Base-by-base conservation (phyloP, 2,113 vertebrate genomes). In the Diadophis punctatus region DNA sequence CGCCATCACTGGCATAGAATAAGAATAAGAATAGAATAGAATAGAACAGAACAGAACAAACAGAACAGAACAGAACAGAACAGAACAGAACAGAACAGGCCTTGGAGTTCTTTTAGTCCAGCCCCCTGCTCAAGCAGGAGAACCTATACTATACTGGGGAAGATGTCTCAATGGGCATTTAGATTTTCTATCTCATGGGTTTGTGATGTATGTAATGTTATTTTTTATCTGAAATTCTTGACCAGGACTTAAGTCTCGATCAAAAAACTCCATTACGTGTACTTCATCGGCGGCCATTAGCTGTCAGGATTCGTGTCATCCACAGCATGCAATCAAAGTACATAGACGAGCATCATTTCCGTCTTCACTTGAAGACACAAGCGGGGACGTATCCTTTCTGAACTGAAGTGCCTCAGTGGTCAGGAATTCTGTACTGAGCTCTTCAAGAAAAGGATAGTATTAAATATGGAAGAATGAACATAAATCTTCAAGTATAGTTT, bases 211-310 rank as follows among this genome's bases (percentile, higher is more conserved):
- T 80, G 34, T 80, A 48, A 86, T 80, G 55, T n/a, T 63, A 8
- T 16, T 20, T 55, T 93, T 58, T 43, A 14, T 95, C 90, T 84
- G 86, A 3, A 86, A 14, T 89, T n/a, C 49, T 34, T 48, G 16
- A 10, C 68, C 94, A 99, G 99, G 99, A 99, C 58, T 94, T 99
- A 86, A 98, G 97, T 56, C 97, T 99, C 6, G 98, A 98, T 84
- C 99, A 99, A 98, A 99, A 99, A 96, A 99, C 99, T 0, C 99
- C 99, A 0, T 97, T 99, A 1, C 97, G 99, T 52, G 99, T 99
- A 12, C 97, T 99, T 56, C 99, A 99, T 94, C 98, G 99, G 0
- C 97, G 99, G 74, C 98, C 99, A 0, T 95, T 99, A 58, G 99
- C 99, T 0, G 97, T 99, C 43, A 97, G 99, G 1, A 96, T 97